Evolutionary conservation across 2,113 vertebrate species (phyloP).

Genomic region (Sphyrna mokarran): DNA sequence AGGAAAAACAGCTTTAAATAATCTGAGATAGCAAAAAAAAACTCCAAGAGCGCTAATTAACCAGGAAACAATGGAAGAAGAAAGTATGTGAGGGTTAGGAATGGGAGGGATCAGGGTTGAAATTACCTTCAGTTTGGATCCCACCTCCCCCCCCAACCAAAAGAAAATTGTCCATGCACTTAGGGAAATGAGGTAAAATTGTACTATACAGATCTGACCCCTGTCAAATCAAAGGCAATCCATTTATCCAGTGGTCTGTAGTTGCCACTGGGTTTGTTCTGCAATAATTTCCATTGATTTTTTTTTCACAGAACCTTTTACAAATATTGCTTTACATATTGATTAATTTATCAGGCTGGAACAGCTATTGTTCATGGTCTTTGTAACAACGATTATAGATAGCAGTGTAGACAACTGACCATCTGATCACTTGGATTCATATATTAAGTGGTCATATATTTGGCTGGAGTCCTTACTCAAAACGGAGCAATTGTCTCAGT

Average conservation of each 20-base stretch:
- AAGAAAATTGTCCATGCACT: not conserved
- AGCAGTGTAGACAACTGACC: slow-evolving; percentile 21
- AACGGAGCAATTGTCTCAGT: not conserved
- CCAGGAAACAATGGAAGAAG: not conserved
- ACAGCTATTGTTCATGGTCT: slow-evolving; percentile 31
- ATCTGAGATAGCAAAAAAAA: not conserved
- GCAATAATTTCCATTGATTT: slow-evolving; percentile 36
- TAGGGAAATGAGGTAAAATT: slow-evolving; percentile 24
- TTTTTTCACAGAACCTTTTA: slow-evolving; percentile 33
- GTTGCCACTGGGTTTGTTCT: slow-evolving; percentile 7
- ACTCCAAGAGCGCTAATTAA: not conserved
- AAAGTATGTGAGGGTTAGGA: not conserved
- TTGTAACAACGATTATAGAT: slow-evolving; percentile 31
- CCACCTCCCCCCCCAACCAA: not conserved
- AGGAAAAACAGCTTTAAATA: slow-evolving; percentile 19
- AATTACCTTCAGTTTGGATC: slow-evolving; percentile 6
- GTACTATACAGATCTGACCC: slow-evolving; percentile 11
- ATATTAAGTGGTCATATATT: not conserved
- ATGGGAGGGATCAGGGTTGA: not conserved
- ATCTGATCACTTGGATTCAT: not conserved
- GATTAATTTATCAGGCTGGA: slow-evolving; percentile 31
- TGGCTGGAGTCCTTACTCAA: not conserved
- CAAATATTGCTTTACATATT: slow-evolving; percentile 37
- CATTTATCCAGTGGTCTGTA: slow-evolving; percentile 35
- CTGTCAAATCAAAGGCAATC: slow-evolving; percentile 33